Evolutionary conservation across 2,113 vertebrate species (phyloP).

Genomic region (Lophochroa leadbeateri): DNA sequence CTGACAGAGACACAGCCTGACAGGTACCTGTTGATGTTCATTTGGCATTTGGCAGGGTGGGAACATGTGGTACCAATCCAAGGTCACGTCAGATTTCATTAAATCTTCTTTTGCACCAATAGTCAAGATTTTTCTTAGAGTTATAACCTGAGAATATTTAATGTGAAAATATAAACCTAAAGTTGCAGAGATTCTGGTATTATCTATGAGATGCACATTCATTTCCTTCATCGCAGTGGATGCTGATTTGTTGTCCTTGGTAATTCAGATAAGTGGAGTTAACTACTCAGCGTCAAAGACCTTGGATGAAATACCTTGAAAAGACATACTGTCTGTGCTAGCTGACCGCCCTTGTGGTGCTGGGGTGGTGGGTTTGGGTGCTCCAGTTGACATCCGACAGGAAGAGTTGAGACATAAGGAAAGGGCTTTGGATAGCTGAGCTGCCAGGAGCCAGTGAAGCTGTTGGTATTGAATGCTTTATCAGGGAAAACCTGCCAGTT

Average conservation of each 20-base stretch:
- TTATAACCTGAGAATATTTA: not conserved
- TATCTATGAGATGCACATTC: not conserved
- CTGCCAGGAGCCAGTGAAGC: not conserved
- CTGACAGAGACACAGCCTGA: not conserved
- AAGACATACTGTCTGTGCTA: not conserved
- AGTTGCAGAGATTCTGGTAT: not conserved
- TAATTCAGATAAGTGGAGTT: not conserved
- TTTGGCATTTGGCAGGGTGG: not conserved
- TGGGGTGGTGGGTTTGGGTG: not conserved
- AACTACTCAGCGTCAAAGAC: not conserved
- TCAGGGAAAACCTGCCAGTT: not conserved
- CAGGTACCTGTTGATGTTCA: not conserved
- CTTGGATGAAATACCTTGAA: not conserved
- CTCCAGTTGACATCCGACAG: not conserved
- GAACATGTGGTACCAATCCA: not conserved
- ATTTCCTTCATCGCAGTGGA: not conserved
- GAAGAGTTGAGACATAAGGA: not conserved
- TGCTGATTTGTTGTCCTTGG: not conserved
- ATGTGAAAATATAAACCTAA: not conserved
- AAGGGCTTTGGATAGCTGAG: not conserved
- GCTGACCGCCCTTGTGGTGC: not conserved
- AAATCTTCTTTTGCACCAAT: not conserved
- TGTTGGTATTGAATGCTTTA: not conserved
- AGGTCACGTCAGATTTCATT: not conserved
- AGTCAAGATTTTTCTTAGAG: not conserved